Evolutionary conservation across 2,888 invertebrate species (phyloP).

Genomic region (Rotaria macrura): DNA sequence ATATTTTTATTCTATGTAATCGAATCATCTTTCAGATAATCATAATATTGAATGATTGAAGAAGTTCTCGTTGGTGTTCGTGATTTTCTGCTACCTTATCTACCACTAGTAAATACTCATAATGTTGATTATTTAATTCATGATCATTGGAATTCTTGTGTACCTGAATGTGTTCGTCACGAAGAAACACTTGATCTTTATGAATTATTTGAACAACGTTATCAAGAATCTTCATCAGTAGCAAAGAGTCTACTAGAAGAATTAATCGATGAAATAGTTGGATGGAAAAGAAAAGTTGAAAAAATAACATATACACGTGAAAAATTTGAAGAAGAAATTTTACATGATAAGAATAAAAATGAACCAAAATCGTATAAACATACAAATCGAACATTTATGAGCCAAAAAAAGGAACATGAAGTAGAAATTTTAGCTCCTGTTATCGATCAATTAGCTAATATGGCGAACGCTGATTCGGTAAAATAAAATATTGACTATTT

Average conservation of each 20-base stretch:
- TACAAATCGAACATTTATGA: neutral
- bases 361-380: neutral
- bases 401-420: neutral
- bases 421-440: neutral
- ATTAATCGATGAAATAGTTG: neutral
- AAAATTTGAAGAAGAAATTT: neutral
- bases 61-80: neutral
- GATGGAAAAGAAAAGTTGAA: neutral
- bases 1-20: no score
- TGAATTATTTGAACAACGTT: neutral
- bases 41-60: neutral
- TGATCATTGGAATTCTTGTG: neutral
- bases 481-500: neutral
- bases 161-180: neutral
- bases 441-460: neutral
- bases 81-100: neutral
- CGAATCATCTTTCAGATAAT: neutral
- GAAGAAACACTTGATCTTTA: neutral
- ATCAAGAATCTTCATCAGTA: neutral
- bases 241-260: neutral
- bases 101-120: neutral
- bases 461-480: neutral
- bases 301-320: neutral
- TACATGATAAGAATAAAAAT: neutral
- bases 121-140: neutral